Base-by-base conservation (phyloP, 2,888 invertebrate genomes). In the Pandemis cinnamomeana region DNA sequence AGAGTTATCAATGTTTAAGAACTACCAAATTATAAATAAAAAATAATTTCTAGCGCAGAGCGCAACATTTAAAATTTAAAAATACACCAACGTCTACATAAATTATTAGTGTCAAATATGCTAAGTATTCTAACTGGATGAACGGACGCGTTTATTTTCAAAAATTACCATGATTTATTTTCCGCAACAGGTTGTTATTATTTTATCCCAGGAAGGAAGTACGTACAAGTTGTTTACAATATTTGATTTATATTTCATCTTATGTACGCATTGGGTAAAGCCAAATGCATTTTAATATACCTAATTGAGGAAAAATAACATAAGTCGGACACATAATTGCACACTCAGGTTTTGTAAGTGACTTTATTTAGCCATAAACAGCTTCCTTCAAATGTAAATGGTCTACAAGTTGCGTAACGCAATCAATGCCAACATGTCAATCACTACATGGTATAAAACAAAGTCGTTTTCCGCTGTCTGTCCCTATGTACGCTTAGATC, bases 351-450 rank as follows among this genome's bases (percentile, higher is more conserved):
- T 58, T 58, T 7, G 41, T 66, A 55, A 69, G n/a, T 48, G n/a
- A 27, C 51, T 7, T 58, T 20, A 67, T 62, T 13, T 27, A 72
- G 55, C 53, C 15, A 48, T 60, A 67, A 71, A 62, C 36, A 7
- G 13, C 27, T 44, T 67, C 62, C 72, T 55, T 64, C n/a, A 60
- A 73, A 64, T 64, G 69, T 27, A 67, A 53, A 61, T n/a, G 27
- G 67, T n/a, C n/a, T 61, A 67, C 42, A 41, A 69, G 61, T 58
- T 64, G 64, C 15, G 51, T 63, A 73, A 60, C 48, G 58, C 51
- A 69, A 67, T 48, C 20, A 48, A 67, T 71, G 4, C 44, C 36
- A 66, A 41, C 13, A 51, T 60, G 13, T 27, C n/a, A 61, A 46
- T 41, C 27, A 36, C 27, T 36, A 36, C 27, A 36, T 36, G 2